Conservation (phyloP, 2,888 invertebrate genomes). For the Ormia ochracea region DNA sequence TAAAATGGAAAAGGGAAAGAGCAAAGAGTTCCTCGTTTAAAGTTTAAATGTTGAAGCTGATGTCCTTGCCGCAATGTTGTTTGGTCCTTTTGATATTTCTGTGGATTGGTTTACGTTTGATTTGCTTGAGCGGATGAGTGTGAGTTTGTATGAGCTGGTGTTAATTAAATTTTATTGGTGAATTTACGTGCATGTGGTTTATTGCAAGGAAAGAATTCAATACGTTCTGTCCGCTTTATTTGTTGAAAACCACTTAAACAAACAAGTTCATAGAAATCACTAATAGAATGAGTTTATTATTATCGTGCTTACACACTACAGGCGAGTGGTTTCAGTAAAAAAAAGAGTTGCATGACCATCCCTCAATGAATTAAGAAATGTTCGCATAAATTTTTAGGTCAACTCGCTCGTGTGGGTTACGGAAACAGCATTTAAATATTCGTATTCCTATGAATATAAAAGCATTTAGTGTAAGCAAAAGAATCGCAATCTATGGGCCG, state of each 20-base stretch:
- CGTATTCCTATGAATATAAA: too few relatives aligned
- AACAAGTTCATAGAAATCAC: background rate
- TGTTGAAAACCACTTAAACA: background rate
- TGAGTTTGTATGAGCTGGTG: slow-evolving; percentile 8
- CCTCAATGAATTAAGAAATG: too few relatives aligned
- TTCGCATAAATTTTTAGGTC: too few relatives aligned
- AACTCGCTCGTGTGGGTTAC: too few relatives aligned
- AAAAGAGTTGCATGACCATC: too few relatives aligned
- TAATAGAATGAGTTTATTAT: too few relatives aligned
- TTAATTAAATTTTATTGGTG: slow-evolving; percentile 61
- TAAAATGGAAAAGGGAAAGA: slow-evolving; percentile 6
- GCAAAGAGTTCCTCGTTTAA: slow-evolving; percentile 35
- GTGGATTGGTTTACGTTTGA: background rate
- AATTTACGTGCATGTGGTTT: slow-evolving; percentile 7
- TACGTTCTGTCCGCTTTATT: background rate
- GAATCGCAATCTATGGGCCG: too few relatives aligned
- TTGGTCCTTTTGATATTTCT: slow-evolving; percentile 16
- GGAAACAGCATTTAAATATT: too few relatives aligned
- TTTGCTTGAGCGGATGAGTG: background rate
- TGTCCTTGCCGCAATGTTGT: slow-evolving; percentile 35
- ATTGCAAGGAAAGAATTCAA: background rate
- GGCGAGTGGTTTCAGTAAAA: too few relatives aligned
- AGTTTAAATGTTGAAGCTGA: slow-evolving; percentile 22
- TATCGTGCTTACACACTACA: too few relatives aligned
- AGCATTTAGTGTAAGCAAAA: too few relatives aligned